Conservation (phyloP, 2,888 invertebrate species). For the Acleris emargana region DNA sequence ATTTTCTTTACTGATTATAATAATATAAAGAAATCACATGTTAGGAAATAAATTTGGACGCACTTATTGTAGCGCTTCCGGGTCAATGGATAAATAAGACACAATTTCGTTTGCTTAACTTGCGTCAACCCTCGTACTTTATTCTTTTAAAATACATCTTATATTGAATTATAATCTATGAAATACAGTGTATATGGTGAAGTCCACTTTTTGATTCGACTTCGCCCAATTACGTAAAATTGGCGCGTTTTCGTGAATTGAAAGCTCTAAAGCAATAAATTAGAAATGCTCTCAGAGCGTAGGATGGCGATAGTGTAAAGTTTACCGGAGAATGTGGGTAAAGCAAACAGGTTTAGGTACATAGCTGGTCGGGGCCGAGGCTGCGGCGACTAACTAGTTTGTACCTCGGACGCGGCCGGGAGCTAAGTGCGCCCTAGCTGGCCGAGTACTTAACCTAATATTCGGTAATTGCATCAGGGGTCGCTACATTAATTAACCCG, state of each 20-base stretch:
- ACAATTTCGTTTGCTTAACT: slow-evolving; percentile 6
- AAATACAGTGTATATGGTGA: too few species aligned
- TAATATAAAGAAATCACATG: not conserved
- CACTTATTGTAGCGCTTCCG: slow-evolving; percentile 14
- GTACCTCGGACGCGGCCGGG: slow-evolving; percentile 57
- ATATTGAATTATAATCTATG: too few species aligned
- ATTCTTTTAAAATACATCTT: not conserved
- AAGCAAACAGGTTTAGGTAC: slow-evolving; percentile 19
- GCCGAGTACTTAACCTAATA: slow-evolving; percentile 80
- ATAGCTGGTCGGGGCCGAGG: slow-evolving; percentile 6
- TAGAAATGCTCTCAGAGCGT: slow-evolving; percentile 15
- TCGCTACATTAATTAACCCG: slow-evolving; percentile 74
- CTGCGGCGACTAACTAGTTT: slow-evolving; percentile 68
- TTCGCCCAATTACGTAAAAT: not conserved
- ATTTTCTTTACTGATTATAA: not conserved
- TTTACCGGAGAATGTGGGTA: slow-evolving; percentile 25
- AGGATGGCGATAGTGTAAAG: slow-evolving; percentile 12
- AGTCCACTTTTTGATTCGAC: too few species aligned
- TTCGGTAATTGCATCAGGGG: slow-evolving; percentile 75
- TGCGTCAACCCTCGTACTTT: not conserved
- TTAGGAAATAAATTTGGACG: slow-evolving; percentile 11
- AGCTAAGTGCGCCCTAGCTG: slow-evolving; percentile 71
- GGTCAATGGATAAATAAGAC: slow-evolving; percentile 11
- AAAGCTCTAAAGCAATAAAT: slow-evolving; percentile 5
- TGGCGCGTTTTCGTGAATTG: not conserved